phyloP scores from a whole-genome alignment of 2,888 invertebrate species.

The Acrobasis suavella region DNA sequence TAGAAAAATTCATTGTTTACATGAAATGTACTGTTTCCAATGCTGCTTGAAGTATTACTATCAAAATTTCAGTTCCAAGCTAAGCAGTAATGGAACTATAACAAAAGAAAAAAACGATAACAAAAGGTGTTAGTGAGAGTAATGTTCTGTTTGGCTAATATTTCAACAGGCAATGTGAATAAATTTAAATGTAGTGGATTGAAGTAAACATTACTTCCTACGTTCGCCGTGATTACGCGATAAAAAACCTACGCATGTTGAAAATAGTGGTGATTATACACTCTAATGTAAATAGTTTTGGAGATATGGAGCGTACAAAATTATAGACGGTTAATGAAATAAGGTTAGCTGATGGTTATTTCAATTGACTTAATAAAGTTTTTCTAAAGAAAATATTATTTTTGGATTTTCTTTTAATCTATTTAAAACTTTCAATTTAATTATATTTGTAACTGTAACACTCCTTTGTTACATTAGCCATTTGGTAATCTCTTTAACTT shows the following conservation, averaged over 20 bases:
- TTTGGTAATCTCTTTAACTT: too few relatives aligned
- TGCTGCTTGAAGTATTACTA: neutral
- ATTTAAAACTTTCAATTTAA: too few relatives aligned
- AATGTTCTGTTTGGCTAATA: conserved; percentile 38
- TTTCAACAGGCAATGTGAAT: conserved; percentile 37
- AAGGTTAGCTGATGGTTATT: too few relatives aligned
- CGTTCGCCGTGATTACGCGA: conserved; percentile 34
- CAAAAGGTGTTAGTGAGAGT: conserved; percentile 30
- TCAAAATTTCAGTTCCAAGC: neutral
- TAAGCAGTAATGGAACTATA: conserved; percentile 16
- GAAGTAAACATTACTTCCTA: conserved; percentile 41
- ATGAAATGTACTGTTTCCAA: conserved; percentile 10
- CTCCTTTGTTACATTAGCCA: too few relatives aligned
- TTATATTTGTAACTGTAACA: too few relatives aligned
- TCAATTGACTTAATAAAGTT: too few relatives aligned
- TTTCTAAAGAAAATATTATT: neutral
- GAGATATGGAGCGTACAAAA: conserved; percentile 48
- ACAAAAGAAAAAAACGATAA: conserved; percentile 5
- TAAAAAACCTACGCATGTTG: conserved; percentile 34
- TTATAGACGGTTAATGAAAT: neutral
- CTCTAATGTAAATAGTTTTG: conserved; percentile 23
- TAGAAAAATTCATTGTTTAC: conserved; percentile 1
- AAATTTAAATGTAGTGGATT: conserved; percentile 37
- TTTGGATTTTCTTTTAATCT: too few relatives aligned
- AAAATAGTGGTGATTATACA: conserved; percentile 29